Conservation (phyloP, 2,113 vertebrate genomes). For the Calidris pugnax region DNA sequence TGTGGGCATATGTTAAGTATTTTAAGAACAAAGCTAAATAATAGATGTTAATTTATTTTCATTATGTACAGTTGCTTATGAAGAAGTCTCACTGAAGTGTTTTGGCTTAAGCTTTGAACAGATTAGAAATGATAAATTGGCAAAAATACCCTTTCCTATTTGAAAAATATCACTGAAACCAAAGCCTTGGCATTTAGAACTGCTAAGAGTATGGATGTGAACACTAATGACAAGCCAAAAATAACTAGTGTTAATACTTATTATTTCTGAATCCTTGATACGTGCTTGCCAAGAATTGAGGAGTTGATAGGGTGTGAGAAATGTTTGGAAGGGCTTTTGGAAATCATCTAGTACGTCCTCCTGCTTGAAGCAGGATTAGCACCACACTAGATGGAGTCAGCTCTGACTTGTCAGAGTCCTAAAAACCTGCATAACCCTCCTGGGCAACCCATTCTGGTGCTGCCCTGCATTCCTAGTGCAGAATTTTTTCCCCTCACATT, state of each 20-base stretch:
- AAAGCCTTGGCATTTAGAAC: slow-evolving; percentile 13
- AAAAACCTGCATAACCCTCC: background rate
- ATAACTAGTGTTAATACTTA: slow-evolving; percentile 21
- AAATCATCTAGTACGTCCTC: background rate
- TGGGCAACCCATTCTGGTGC: background rate
- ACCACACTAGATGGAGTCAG: background rate
- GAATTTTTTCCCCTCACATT: background rate
- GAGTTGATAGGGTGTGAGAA: background rate
- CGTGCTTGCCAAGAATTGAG: background rate
- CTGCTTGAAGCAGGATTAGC: background rate
- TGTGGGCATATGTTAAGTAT: background rate
- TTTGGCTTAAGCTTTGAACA: slow-evolving; percentile 22
- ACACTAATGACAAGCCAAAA: slow-evolving; percentile 37
- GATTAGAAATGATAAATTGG: slow-evolving; percentile 39
- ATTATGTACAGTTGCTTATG: slow-evolving; percentile 8
- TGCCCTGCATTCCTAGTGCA: background rate
- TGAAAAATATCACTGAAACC: slow-evolving; percentile 2
- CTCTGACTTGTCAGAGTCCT: background rate
- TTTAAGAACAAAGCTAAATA: slow-evolving; percentile 24
- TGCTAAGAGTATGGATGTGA: background rate
- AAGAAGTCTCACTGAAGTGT: slow-evolving; percentile 24
- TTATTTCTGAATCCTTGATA: slow-evolving; percentile 30
- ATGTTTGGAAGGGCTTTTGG: background rate
- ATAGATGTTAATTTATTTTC: slow-evolving; percentile 53
- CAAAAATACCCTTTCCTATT: background rate